phyloP scores from a whole-genome alignment of 1,140 invertebrate genomes.

The Neodiprion virginianus region DNA sequence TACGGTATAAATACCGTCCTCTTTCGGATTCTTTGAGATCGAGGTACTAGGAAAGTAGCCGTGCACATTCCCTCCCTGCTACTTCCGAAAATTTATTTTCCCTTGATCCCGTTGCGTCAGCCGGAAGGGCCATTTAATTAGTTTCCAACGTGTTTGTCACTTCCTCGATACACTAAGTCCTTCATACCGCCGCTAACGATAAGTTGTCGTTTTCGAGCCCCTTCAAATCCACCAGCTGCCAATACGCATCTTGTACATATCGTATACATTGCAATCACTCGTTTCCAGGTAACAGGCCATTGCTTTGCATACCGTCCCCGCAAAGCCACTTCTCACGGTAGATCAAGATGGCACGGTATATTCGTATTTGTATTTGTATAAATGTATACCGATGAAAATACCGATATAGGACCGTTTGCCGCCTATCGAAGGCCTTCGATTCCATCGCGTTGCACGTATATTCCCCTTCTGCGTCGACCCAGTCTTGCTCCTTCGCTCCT shows the following conservation, averaged over 20 bases:
- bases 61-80: not conserved
- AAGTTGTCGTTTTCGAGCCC: not conserved
- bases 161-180: not conserved
- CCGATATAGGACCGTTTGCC: not conserved
- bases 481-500: not conserved
- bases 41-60: not conserved
- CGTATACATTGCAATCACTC: not conserved
- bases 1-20: not conserved
- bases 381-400: not conserved
- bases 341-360: no score
- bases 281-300: not conserved
- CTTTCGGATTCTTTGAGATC: not conserved
- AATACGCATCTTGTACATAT: not conserved
- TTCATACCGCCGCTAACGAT: not conserved
- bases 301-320: not conserved
- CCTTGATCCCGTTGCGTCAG: not conserved
- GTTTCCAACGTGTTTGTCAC: not conserved
- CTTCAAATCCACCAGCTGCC: not conserved
- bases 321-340: not conserved
- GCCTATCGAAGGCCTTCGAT: not conserved
- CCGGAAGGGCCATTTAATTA: not conserved
- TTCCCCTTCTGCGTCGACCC: not conserved
- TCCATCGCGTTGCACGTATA: not conserved
- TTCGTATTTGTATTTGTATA: not conserved
- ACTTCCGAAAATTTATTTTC: not conserved